Evolutionary conservation across 2,113 vertebrate species (phyloP).

Genomic region (Leptobrachium ailaonicum): DNA sequence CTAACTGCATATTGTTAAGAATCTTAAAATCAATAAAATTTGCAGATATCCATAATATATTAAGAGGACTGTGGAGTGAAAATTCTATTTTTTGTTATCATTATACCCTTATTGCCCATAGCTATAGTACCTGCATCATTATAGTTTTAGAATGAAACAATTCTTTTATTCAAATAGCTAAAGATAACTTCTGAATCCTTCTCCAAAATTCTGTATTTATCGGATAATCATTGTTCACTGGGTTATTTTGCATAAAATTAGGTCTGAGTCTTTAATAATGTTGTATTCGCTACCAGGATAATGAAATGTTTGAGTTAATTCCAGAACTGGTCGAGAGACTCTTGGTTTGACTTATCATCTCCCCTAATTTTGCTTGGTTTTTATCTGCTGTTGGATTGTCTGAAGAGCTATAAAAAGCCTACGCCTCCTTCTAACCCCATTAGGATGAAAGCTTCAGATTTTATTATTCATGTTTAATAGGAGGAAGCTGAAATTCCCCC

Average conservation of each 20-base stretch:
- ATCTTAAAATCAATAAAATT: too few species aligned
- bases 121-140: too few species aligned
- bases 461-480: constrained; percentile 68
- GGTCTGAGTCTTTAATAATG: constrained; percentile 31
- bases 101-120: too few species aligned
- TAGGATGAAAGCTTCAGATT: constrained; percentile 64
- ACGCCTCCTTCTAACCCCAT: constrained; percentile 66
- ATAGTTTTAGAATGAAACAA: too few species aligned
- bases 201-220: neutral
- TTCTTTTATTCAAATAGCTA: too few species aligned
- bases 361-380: constrained; percentile 61
- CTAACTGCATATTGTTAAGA: too few species aligned
- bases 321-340: constrained; percentile 58
- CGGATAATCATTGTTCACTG: constrained; percentile 10
- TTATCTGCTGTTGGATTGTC: constrained; percentile 57
- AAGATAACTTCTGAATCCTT: neutral
- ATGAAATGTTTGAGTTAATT: constrained; percentile 61
- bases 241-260: constrained; percentile 15
- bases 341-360: constrained; percentile 50
- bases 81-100: too few species aligned
- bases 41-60: too few species aligned
- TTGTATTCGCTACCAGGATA: constrained; percentile 31
- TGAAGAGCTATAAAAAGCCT: constrained; percentile 64
- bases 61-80: too few species aligned
- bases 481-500: constrained; percentile 62